Conservation (phyloP, 2,888 invertebrate species). For the Tipula unca region DNA sequence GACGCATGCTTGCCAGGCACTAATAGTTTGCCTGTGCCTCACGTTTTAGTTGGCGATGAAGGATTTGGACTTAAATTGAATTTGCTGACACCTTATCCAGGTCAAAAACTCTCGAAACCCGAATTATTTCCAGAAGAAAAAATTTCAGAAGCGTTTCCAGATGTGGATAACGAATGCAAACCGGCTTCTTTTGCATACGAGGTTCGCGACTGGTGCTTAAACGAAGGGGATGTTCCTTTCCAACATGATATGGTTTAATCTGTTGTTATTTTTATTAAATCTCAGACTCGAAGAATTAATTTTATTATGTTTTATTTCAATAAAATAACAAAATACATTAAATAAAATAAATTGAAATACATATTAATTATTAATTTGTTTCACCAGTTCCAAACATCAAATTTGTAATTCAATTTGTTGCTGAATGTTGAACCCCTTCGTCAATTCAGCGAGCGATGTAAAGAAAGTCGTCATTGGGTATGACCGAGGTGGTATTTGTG, state of each 20-base stretch:
- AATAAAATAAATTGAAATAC: neutral
- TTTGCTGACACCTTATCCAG: neutral
- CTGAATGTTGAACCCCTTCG: neutral
- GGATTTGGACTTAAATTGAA: too few relatives aligned
- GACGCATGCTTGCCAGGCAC: neutral
- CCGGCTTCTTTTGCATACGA: neutral
- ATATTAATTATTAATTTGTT: neutral
- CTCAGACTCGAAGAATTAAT: too few relatives aligned
- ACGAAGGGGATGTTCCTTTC: too few relatives aligned
- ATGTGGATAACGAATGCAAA: neutral
- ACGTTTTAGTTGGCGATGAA: neutral
- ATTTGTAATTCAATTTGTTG: too few relatives aligned
- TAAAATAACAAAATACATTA: too few relatives aligned
- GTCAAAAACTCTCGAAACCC: neutral
- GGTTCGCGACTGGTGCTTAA: neutral
- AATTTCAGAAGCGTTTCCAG: neutral
- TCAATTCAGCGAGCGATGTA: neutral
- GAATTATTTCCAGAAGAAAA: neutral
- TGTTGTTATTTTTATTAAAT: neutral
- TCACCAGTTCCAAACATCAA: too few relatives aligned
- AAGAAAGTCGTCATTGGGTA: too few relatives aligned
- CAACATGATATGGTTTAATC: neutral
- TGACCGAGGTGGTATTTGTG: too few relatives aligned
- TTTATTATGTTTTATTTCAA: too few relatives aligned
- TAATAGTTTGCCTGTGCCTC: neutral